Conservation (phyloP, 2,113 vertebrate species). For the Lophius piscatorius region DNA sequence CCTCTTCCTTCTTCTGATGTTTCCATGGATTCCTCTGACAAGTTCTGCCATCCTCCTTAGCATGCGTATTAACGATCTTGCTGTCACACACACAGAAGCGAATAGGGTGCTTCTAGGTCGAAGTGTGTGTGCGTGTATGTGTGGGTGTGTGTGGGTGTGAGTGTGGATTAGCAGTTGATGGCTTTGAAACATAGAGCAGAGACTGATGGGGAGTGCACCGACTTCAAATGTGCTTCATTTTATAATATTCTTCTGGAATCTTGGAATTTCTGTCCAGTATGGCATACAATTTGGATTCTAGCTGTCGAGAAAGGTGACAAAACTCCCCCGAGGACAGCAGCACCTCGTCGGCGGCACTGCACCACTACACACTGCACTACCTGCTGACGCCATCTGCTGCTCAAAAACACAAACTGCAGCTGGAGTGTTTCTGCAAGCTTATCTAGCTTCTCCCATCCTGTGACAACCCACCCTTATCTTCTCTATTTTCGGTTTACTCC, state of each 20-base stretch:
- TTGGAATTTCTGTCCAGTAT: neutral
- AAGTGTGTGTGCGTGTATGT: slow-evolving; percentile 9
- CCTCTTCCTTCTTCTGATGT: slow-evolving; percentile 55
- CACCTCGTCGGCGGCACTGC: slow-evolving; percentile 8
- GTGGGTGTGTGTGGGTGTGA: slow-evolving; percentile 21
- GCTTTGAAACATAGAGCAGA: slow-evolving; percentile 12
- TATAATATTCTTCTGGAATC: neutral
- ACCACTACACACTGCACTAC: slow-evolving; percentile 41
- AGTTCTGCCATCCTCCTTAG: slow-evolving; percentile 48
- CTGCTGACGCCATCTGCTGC: slow-evolving; percentile 80
- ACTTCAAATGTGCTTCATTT: neutral
- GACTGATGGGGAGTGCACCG: slow-evolving; percentile 8
- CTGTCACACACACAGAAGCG: slow-evolving; percentile 8
- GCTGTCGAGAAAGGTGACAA: no score
- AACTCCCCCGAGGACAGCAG: neutral
- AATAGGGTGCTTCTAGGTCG: slow-evolving; percentile 17
- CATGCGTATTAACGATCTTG: slow-evolving; percentile 56
- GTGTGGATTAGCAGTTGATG: slow-evolving; percentile 21
- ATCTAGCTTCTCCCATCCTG: neutral
- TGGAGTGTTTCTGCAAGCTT: slow-evolving; percentile 1
- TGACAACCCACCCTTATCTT: neutral
- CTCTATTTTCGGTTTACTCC: neutral
- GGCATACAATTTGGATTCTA: neutral
- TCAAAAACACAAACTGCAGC: slow-evolving; percentile 47
- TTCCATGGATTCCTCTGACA: slow-evolving; percentile 60